A percentile compares a stretch with the other conserved stretches of the same genome.
These are phyloP conservation scores for Portunus trituberculatus DNA, from an alignment of 1,140 invertebrate genomes.

Conservation along the genomic window DNA sequence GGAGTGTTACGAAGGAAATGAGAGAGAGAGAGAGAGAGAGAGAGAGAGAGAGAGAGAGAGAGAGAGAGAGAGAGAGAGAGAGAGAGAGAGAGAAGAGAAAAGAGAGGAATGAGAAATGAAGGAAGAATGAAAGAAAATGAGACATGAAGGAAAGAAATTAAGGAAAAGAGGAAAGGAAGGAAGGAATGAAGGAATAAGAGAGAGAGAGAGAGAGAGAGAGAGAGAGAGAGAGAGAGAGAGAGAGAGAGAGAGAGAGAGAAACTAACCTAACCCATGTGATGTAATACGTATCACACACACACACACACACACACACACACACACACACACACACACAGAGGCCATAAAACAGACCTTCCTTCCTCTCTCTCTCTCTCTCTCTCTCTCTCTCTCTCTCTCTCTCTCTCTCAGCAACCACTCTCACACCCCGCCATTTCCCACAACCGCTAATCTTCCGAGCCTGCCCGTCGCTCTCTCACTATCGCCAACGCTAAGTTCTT, in stretches of 20 bases:
- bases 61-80: neutral
- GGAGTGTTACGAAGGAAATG: neutral
- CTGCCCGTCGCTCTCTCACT: neutral
- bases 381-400: neutral
- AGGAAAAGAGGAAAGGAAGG: neutral
- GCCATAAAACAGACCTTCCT: neutral
- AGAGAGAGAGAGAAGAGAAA: neutral
- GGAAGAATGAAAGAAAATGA: conserved; percentile 6
- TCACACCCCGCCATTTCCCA: no score
- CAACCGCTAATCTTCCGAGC: no score
- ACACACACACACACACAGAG: neutral
- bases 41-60: neutral
- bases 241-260: conserved; percentile 33
- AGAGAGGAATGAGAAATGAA: neutral
- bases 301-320: neutral
- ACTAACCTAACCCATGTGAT: no score
- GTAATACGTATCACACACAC: neutral
- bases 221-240: conserved; percentile 54
- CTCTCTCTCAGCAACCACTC: neutral
- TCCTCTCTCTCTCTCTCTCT: no score
- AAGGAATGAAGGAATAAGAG: neutral
- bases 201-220: neutral
- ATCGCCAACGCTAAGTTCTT: neutral
- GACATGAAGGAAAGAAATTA: neutral
- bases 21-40: conserved; percentile 36